These are phyloP conservation scores for Daubentonia madagascariensis DNA, from an alignment of 2,113 vertebrate species.

Conservation along the genomic window DNA sequence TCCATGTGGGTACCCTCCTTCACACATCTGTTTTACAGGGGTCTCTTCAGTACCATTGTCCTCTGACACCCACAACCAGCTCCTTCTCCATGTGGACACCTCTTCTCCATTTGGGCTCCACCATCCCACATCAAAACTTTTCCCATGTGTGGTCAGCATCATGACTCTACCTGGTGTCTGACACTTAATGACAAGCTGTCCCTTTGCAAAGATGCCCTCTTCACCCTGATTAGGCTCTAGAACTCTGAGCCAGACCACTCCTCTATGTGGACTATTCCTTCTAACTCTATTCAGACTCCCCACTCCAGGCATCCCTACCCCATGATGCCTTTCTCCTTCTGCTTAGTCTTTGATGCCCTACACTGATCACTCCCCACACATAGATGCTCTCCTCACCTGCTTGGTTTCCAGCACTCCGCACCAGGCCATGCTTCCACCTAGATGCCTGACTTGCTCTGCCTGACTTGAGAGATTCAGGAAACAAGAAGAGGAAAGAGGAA, in stretches of 20 bases:
- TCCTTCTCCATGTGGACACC: neutral
- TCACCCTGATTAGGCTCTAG: neutral
- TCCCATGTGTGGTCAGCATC: neutral
- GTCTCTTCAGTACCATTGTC: neutral
- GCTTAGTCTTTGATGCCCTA: too few relatives aligned
- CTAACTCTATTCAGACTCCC: neutral
- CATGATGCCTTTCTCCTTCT: neutral
- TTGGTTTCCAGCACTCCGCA: neutral
- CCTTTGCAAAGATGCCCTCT: neutral
- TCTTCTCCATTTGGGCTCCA: neutral
- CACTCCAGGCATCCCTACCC: fast-evolving
- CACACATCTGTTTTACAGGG: too few relatives aligned
- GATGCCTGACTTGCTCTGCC: neutral
- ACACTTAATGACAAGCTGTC: neutral
- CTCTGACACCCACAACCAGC: neutral
- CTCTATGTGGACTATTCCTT: neutral
- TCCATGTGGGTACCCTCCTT: neutral
- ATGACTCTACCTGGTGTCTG: neutral
- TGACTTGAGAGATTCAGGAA: neutral
- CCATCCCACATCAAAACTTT: neutral
- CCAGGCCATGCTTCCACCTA: neutral
- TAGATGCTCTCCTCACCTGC: neutral
- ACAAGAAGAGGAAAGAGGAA: neutral
- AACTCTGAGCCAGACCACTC: neutral
- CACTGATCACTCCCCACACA: fast-evolving